Conservation (phyloP, 2,113 vertebrate species). For the Hippocampus comes region DNA sequence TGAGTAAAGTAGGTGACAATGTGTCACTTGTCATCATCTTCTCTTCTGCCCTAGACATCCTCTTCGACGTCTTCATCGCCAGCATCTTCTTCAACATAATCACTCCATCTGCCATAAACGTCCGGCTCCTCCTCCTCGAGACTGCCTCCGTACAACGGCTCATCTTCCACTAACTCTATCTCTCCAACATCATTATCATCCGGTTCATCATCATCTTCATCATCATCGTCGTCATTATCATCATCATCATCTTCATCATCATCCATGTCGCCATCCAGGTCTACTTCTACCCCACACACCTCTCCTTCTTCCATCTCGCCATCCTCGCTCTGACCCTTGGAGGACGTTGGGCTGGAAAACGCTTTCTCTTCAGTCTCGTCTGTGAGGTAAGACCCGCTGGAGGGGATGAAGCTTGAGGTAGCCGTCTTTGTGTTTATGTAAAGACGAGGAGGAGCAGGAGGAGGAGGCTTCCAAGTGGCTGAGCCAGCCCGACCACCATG, state of each 20-base stretch:
- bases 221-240: constrained; percentile 19
- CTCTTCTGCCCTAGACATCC: constrained; percentile 45
- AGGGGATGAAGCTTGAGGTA: constrained; percentile 62
- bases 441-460: constrained; percentile 58
- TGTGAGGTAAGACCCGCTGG: constrained; percentile 40
- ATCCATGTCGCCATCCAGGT: constrained; percentile 29
- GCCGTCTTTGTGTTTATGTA: constrained; percentile 67
- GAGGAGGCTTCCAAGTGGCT: constrained; percentile 12
- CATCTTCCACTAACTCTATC: constrained; percentile 51
- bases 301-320: constrained; percentile 59
- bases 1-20: constrained; percentile 28
- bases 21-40: constrained; percentile 57
- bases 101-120: constrained; percentile 47
- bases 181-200: constrained; percentile 39
- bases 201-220: constrained; percentile 27
- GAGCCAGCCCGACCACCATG: background rate
- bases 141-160: constrained; percentile 34
- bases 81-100: constrained; percentile 52
- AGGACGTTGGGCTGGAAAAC: constrained; percentile 33
- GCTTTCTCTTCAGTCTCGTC: constrained; percentile 31
- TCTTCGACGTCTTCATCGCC: constrained; percentile 58
- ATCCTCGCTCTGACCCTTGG: constrained; percentile 42
- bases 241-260: constrained; percentile 34
- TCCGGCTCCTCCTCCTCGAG: constrained; percentile 31
- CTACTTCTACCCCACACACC: constrained; percentile 51